Conservation (phyloP, 1,140 invertebrate species). For the Paralvinella palmiformis region DNA sequence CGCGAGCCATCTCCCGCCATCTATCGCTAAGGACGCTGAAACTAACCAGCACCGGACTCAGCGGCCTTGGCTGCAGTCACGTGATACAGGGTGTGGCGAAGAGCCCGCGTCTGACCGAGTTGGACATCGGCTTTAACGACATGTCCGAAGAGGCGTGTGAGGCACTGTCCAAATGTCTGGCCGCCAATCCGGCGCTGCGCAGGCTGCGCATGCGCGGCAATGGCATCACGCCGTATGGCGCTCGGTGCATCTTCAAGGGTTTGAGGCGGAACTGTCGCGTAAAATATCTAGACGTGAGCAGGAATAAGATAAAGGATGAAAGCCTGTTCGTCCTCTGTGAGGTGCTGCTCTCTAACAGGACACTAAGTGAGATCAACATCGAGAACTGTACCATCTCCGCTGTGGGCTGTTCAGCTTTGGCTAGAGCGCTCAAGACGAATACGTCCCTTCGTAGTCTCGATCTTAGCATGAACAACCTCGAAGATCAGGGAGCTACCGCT, state of each 20-base stretch:
- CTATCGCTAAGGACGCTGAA: slow-evolving; percentile 34
- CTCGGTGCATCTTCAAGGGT: slow-evolving; percentile 26
- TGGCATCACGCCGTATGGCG: slow-evolving; percentile 30
- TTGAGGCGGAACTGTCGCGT: slow-evolving; percentile 30
- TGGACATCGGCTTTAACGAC: slow-evolving; percentile 20
- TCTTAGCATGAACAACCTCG: slow-evolving; percentile 40
- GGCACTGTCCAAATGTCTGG: slow-evolving; percentile 9
- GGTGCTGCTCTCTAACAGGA: slow-evolving; percentile 36
- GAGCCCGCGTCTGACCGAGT: slow-evolving; percentile 11
- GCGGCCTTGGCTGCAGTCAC: neutral
- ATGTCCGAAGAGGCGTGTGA: slow-evolving; percentile 7
- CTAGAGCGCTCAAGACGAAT: slow-evolving; percentile 34
- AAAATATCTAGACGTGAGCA: slow-evolving; percentile 37
- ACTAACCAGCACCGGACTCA: slow-evolving; percentile 32
- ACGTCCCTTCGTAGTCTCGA: slow-evolving; percentile 37
- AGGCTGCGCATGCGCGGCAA: slow-evolving; percentile 11
- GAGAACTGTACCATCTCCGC: slow-evolving; percentile 43
- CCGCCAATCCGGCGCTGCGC: neutral
- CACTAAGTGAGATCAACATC: slow-evolving; percentile 35
- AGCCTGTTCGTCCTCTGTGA: slow-evolving; percentile 32
- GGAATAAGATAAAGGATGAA: slow-evolving; percentile 36
- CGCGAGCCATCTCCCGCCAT: slow-evolving; percentile 30
- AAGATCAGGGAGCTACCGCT: slow-evolving; percentile 34
- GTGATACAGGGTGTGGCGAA: slow-evolving; percentile 10
- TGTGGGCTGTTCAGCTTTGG: slow-evolving; percentile 30